These are phyloP conservation scores for Diprion similis DNA, from an alignment of 1,140 invertebrate genomes.

Conservation along the genomic window DNA sequence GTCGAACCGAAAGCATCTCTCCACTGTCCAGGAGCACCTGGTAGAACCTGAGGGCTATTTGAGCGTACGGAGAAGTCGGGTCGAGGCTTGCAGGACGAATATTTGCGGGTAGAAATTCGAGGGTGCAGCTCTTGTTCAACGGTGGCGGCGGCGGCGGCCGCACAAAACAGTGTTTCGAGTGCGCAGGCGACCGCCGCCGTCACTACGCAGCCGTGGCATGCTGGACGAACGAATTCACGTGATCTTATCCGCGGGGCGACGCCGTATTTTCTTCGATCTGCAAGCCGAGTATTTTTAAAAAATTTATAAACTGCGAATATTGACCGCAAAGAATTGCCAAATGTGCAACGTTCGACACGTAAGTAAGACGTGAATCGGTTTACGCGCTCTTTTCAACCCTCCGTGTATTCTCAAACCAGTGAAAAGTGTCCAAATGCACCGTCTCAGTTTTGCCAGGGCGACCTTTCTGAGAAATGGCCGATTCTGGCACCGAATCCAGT, in stretches of 20 bases:
- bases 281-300: neutral
- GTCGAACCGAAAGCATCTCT: constrained; percentile 37
- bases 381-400: too few species aligned
- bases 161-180: neutral
- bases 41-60: neutral
- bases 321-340: neutral
- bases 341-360: neutral
- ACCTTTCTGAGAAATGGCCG: neutral
- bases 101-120: neutral
- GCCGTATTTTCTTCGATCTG: neutral
- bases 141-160: neutral
- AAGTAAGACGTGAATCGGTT: neutral
- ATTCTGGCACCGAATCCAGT: neutral
- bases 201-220: constrained; percentile 2
- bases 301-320: neutral
- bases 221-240: constrained; percentile 1
- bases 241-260: neutral
- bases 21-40: neutral
- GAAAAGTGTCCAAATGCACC: neutral
- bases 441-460: neutral
- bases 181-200: neutral
- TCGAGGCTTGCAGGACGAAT: neutral
- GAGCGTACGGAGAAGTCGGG: neutral
- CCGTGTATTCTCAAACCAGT: neutral
- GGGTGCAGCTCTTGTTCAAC: neutral